Evolutionary conservation across 1,140 invertebrate species (phyloP), one percentile per base, ranked within the genome.

Genomic region (Monomorium pharaonis): DNA sequence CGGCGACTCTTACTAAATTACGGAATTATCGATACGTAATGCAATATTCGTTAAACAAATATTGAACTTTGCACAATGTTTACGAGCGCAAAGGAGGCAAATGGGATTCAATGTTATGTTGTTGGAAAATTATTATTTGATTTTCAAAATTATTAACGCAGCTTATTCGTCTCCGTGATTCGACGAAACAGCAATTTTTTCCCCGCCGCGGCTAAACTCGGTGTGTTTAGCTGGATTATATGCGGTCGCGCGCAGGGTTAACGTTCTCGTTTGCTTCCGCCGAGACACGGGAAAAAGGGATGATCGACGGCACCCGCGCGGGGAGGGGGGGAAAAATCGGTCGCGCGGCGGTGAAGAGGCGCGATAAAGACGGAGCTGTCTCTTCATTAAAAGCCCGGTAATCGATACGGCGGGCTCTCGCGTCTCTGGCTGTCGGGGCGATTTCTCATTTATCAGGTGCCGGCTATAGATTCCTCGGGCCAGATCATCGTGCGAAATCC

Each of bases 381-480:
- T 83, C 78, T 83, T 83, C 24, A 83, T 83, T 83, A 83, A 72
- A 74, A 74, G 78, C 78, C 12, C 51, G 42, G 42, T 74, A 83
- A 83, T 83, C 67, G 67, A 83, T 83, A 83, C 37, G 30, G 9
- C n/a, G 37, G 24, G 44, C 21, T n/a, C n/a, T 83, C 42, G 74
- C 24, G 47, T 47, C 63, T 77, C 74, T 7, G 37, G 60, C n/a
- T 49, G 44, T 62, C 77, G 33, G 9, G 24, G n/a, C 14, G 67
- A 74, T 74, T 72, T 42, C 37, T 83, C 78, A 83, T 83, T 83
- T 83, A 83, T 83, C 78, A 83, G 37, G 24, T 5, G 24, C 49
- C 49, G n/a, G 24, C 67, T 74, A 58, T 83, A 83, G 49, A 69
- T 70, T 47, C 24, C 18, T 72, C 21, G n/a, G n/a, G 77, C 18